Base-by-base conservation (phyloP, 1,140 invertebrate genomes). In the Temnothorax nylanderi region DNA sequence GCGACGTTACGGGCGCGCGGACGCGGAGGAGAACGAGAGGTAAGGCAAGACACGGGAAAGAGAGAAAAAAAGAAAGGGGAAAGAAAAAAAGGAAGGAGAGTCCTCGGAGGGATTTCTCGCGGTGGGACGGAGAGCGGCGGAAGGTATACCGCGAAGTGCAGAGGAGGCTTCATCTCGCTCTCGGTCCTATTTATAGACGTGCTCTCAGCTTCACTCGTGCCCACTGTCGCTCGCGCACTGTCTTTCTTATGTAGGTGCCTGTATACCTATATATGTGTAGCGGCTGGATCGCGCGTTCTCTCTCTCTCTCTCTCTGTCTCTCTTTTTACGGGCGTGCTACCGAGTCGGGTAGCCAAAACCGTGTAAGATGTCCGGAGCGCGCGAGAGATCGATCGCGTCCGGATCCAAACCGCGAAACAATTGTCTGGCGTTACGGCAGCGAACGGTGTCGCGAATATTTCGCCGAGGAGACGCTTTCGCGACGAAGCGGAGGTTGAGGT, bases 111-210 rank as follows among this genome's bases (percentile, higher is more conserved):
- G 80, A 82, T 82, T 82, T 82, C 80, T 74, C 71, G 60, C 87
- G 71, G 86, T 54, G 88, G 85, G 67, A 56, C 60, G 78, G 71
- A 86, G 84, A 88, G 34, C 86, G 60, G 87, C 90, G 88, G 93
- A 91, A 91, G 88, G 92, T 86, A 93, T 92, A 69, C 65, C 92
- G 87, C 89, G 92, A 92, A 92, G 91, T 91, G 92, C 90, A 91
- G 93, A 92, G 93, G 92, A 94, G 93, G 88, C 89, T 91, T 93
- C 94, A 92, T 94, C 94, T 94, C 93, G 92, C 92, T 94, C 92
- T 92, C 90, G 93, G 93, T 91, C 94, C 94, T 94, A 95, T 94
- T 95, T 94, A 94, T 95, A 95, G 94, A 95, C 93, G 91, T 95
- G 94, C 94, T 94, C 94, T 95, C 94, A 95, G 94, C 92, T 92